Evolutionary conservation across 2,888 invertebrate species (phyloP).

Genomic region (Herminia tarsipennalis): DNA sequence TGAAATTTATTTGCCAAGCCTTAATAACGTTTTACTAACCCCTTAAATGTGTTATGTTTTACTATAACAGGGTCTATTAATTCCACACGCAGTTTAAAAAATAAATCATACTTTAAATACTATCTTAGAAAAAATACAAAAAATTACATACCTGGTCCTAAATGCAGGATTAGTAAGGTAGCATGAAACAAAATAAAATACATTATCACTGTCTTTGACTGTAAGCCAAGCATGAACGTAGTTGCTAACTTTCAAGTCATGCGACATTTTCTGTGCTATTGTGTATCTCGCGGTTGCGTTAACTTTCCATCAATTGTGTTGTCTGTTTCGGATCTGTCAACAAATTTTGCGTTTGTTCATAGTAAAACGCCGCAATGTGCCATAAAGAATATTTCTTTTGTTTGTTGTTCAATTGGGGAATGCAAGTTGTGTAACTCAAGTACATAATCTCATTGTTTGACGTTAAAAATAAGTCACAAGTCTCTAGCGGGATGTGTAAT

Average conservation of each 20-base stretch:
- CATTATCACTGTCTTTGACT: slow-evolving; percentile 20
- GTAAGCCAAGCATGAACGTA: slow-evolving; percentile 28
- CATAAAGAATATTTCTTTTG: slow-evolving; percentile 43
- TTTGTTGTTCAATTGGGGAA: slow-evolving; percentile 36
- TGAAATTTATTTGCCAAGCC: slow-evolving; percentile 45
- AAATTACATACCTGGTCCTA: slow-evolving; percentile 79
- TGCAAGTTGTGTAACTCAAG: slow-evolving; percentile 33
- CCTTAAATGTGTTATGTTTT: slow-evolving; percentile 27
- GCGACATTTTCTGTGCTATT: slow-evolving; percentile 65
- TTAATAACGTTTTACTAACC: slow-evolving; percentile 52
- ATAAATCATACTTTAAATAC: slow-evolving; percentile 20
- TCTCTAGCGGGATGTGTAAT: neutral
- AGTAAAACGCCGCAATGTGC: slow-evolving; percentile 42
- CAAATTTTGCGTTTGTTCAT: slow-evolving; percentile 53
- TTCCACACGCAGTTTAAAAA: slow-evolving; percentile 19
- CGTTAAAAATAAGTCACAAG: slow-evolving; percentile 13
- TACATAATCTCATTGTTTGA: slow-evolving; percentile 43
- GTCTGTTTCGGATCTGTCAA: slow-evolving; percentile 53
- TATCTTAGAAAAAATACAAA: slow-evolving; percentile 15
- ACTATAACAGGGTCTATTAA: slow-evolving; percentile 26
- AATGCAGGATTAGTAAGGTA: slow-evolving; percentile 31
- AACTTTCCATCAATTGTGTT: slow-evolving; percentile 70
- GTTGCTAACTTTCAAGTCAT: slow-evolving; percentile 62
- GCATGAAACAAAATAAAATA: slow-evolving; percentile 70
- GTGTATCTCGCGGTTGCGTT: slow-evolving; percentile 55